Conservation (phyloP, 2,888 invertebrate genomes). For the Athalia cordata region DNA sequence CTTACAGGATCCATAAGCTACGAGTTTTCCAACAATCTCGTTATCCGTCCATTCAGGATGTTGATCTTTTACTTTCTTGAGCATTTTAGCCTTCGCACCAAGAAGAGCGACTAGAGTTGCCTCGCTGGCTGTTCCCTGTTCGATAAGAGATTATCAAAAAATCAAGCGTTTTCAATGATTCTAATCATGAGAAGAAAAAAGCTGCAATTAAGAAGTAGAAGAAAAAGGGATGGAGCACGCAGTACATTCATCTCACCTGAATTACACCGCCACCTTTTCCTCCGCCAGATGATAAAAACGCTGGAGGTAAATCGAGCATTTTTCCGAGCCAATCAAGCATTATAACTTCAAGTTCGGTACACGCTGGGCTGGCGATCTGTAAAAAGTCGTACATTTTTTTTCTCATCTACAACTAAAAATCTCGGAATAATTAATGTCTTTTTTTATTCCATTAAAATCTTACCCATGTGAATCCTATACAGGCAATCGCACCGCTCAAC, state of each 20-base stretch:
- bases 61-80: conserved; percentile 81
- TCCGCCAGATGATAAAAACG: conserved; percentile 86
- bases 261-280: conserved; percentile 93
- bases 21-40: conserved; percentile 85
- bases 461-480: conserved; percentile 98
- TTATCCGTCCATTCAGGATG: conserved; percentile 85
- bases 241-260: conserved; percentile 69
- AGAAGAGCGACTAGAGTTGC: conserved; percentile 93
- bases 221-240: not conserved
- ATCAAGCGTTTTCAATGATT: conserved; percentile 1
- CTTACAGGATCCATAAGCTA: conserved; percentile 91
- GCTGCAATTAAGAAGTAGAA: not conserved
- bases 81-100: conserved; percentile 88
- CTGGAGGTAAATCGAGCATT: conserved; percentile 90
- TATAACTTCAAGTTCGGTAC: conserved; percentile 95
- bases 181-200: not conserved
- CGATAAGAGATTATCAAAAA: not conserved
- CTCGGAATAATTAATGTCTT: not conserved
- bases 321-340: conserved; percentile 98
- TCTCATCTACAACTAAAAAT: conserved; percentile 7
- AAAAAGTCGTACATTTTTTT: not conserved
- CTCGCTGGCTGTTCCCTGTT: conserved; percentile 94
- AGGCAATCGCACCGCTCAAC: conserved; percentile 94
- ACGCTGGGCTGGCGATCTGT: conserved; percentile 94
- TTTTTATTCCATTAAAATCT: conserved; percentile 50